Evolutionary conservation across 1,140 invertebrate genomes (phyloP).

Genomic region (Cotesia typhae): DNA sequence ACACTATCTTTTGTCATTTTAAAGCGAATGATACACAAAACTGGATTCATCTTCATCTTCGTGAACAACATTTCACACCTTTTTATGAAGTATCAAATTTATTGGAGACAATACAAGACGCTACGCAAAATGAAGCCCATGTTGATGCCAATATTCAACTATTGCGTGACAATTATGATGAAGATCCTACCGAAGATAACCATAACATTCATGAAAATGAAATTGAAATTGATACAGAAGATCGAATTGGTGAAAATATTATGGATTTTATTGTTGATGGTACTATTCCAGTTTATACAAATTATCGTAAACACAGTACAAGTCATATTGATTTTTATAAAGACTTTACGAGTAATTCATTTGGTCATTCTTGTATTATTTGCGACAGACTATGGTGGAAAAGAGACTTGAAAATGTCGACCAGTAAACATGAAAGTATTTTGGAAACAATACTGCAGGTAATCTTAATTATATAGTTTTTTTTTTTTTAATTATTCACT

Average conservation of each 20-base stretch:
- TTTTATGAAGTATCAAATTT: neutral
- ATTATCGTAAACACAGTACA: neutral
- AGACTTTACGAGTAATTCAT: neutral
- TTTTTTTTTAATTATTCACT: no score
- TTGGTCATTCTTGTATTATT: constrained; percentile 3
- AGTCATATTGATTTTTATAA: neutral
- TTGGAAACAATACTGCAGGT: neutral
- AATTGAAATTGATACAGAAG: neutral
- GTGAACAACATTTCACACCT: constrained; percentile 1
- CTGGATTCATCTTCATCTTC: neutral
- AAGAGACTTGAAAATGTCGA: constrained; percentile 1
- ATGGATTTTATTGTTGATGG: neutral
- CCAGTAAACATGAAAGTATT: constrained; percentile 3
- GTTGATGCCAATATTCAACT: neutral
- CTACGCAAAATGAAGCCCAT: neutral
- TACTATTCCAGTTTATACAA: neutral
- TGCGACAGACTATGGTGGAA: neutral
- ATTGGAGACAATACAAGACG: neutral
- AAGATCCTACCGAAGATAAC: neutral
- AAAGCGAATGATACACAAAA: constrained; percentile 1
- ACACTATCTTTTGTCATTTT: constrained; percentile 3
- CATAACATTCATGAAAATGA: neutral
- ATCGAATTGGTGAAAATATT: constrained; percentile 1
- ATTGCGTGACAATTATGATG: constrained; percentile 2
- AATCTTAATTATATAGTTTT: no score